Evolutionary conservation across 2,888 invertebrate species (phyloP).

Genomic region (Drosophila kuntzei): DNA sequence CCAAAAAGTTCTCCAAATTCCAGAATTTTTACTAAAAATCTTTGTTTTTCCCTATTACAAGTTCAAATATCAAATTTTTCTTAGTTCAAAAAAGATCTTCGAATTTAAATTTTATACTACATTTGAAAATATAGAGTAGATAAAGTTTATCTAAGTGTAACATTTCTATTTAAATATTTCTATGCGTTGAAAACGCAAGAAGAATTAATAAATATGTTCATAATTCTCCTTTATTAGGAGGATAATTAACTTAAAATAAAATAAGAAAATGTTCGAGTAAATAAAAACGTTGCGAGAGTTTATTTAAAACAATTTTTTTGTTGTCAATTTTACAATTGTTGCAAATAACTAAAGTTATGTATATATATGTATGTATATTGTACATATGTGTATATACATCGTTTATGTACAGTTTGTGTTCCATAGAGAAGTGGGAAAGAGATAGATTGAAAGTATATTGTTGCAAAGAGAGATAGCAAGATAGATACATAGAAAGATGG

Average conservation of each 20-base stretch:
- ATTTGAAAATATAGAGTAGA: no score
- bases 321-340: slow-evolving; percentile 83
- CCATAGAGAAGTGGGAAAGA: slow-evolving; percentile 19
- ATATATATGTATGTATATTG: slow-evolving; percentile 26
- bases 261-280: slow-evolving; percentile 57
- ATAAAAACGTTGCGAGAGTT: slow-evolving; percentile 72
- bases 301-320: slow-evolving; percentile 77
- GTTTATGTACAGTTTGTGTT: slow-evolving; percentile 40
- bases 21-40: no score
- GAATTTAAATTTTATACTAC: no score
- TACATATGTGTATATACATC: slow-evolving; percentile 46
- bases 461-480: slow-evolving; percentile 29
- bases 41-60: no score
- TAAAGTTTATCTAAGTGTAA: no score
- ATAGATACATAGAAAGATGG: slow-evolving; percentile 19
- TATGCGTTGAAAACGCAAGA: no score
- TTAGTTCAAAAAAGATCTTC: no score
- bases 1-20: no score
- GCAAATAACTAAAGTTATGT: slow-evolving; percentile 68
- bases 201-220: no score
- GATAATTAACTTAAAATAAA: neutral
- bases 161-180: no score
- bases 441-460: slow-evolving; percentile 50
- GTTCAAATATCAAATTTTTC: no score
- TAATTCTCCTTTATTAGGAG: neutral